Conservation (phyloP, 2,113 vertebrate species). For the Eptesicus fuscus region DNA sequence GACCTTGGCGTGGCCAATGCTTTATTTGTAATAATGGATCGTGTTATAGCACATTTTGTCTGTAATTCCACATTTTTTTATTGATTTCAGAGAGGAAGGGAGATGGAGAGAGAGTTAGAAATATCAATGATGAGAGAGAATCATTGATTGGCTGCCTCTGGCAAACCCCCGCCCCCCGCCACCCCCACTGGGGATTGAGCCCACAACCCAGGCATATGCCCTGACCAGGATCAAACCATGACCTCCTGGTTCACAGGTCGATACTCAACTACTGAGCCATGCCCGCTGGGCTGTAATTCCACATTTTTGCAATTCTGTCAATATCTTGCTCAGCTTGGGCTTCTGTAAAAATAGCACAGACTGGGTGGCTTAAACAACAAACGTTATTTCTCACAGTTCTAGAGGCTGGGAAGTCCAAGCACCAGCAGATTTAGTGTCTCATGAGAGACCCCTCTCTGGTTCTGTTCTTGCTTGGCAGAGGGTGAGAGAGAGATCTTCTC, state of each 20-base stretch:
- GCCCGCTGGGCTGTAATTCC: background rate
- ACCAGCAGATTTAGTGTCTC: background rate
- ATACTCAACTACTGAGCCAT: too few relatives aligned
- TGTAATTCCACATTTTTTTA: background rate
- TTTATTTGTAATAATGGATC: background rate
- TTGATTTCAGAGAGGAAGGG: too few relatives aligned
- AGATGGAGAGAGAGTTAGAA: too few relatives aligned
- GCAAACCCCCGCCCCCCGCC: too few relatives aligned
- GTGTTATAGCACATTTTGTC: background rate
- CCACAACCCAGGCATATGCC: too few relatives aligned
- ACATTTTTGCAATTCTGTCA: background rate
- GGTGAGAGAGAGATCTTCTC: background rate
- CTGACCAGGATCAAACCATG: too few relatives aligned
- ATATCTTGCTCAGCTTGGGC: background rate
- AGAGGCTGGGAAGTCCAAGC: background rate
- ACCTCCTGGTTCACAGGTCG: too few relatives aligned
- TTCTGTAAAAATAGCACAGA: background rate
- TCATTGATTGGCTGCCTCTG: too few relatives aligned
- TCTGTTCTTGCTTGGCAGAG: background rate
- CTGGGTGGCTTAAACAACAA: background rate
- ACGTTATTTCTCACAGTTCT: background rate
- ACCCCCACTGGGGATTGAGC: too few relatives aligned
- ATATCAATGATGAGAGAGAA: too few relatives aligned
- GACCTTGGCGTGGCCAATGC: background rate
- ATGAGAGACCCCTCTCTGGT: background rate